phyloP scores from a whole-genome alignment of 1,140 invertebrate genomes.

The Tetramorium simillimum region DNA sequence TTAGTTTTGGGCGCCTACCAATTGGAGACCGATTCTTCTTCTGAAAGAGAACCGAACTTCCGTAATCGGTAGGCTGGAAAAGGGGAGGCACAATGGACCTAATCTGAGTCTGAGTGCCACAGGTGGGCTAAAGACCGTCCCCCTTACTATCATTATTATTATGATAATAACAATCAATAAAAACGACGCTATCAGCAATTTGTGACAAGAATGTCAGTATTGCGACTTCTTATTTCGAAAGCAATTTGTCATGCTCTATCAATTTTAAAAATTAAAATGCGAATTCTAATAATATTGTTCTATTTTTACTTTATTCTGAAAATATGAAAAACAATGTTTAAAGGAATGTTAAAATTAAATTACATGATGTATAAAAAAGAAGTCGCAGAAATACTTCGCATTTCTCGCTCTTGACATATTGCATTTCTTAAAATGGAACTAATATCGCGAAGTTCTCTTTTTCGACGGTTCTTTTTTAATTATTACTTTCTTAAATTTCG shows the following conservation, averaged over 20 bases:
- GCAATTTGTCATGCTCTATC: not conserved
- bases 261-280: not conserved
- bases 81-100: too few species aligned
- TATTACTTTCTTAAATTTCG: not conserved
- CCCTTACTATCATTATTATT: too few species aligned
- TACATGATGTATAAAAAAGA: not conserved
- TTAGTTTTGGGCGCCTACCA: too few species aligned
- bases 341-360: conserved; percentile 4
- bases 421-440: not conserved
- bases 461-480: not conserved
- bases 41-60: too few species aligned
- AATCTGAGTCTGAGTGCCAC: too few species aligned
- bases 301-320: not conserved
- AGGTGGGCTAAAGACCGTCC: too few species aligned
- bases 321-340: not conserved
- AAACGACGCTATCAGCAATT: not conserved
- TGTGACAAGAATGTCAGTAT: not conserved
- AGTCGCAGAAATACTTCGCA: not conserved
- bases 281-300: not conserved
- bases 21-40: too few species aligned
- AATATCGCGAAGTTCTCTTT: not conserved
- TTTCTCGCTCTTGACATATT: not conserved
- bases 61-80: too few species aligned
- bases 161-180: not conserved
- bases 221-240: not conserved